These are phyloP conservation scores for Rhinophrynus dorsalis DNA, from an alignment of 2,797 vertebrate species.

Conservation along the genomic window DNA sequence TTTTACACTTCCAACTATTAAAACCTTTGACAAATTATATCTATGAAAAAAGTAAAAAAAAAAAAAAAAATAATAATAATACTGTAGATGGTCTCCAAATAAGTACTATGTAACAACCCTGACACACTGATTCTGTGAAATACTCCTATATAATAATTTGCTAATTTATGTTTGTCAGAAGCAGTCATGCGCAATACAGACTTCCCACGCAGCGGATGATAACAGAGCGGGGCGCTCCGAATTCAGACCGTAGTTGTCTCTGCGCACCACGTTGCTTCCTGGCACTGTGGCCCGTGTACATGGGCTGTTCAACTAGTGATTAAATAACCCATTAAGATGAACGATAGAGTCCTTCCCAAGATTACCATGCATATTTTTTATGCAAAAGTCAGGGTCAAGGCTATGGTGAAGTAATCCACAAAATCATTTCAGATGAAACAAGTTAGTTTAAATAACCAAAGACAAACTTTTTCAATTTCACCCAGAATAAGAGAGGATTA, in stretches of 20 bases:
- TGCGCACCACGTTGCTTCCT: no score
- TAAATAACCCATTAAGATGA: conserved; percentile 38
- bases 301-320: no score
- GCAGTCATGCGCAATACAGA: no score
- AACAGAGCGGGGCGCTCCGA: no score
- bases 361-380: conserved; percentile 24
- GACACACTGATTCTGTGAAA: conserved; percentile 19
- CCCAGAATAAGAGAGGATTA: conserved; percentile 21
- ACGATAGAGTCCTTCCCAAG: conserved; percentile 18
- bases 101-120: conserved; percentile 29
- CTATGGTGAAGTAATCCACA: conserved; percentile 2
- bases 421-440: conserved; percentile 24
- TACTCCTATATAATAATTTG: no score
- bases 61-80: no score
- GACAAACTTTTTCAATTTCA: conserved; percentile 1
- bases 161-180: no score
- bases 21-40: not conserved
- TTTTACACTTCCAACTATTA: conserved; percentile 11
- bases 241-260: no score
- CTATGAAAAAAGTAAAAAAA: no score
- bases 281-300: no score
- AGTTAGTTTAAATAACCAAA: not conserved
- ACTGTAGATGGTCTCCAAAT: conserved; percentile 2
- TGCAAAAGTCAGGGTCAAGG: conserved; percentile 7
- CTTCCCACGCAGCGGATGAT: no score